Evolutionary conservation across 2,888 invertebrate species (phyloP), one percentile per base, ranked within the genome.

Genomic region (Meiosimyza platycephala): DNA sequence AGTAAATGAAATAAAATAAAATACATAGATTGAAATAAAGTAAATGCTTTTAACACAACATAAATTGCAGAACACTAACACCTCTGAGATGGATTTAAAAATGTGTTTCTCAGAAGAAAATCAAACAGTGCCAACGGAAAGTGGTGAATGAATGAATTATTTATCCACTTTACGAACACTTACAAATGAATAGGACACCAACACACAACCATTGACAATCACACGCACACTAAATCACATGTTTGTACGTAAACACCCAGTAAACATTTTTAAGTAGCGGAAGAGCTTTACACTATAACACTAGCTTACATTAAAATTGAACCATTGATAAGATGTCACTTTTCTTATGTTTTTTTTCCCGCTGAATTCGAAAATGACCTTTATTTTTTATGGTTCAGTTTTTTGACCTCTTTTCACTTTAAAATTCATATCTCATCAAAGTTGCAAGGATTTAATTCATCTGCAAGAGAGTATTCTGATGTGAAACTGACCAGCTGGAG

Each of bases 101-200:
- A 40, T 47, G 40, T 40, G 71, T 71, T 79, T 76, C 78, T 78
- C 75, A 73, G 74, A 78, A 76, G 73, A 69, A 16, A 18, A n/a
- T 83, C 83, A 82, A 83, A 80, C 79, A 82, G 79, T 78, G 80
- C 79, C 79, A 82, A 79, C 78, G 63, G 71, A 62, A 62, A 54
- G 50, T 40, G 47, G 52, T 54, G 70, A 52, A 51, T 77, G 78
- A 83, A 83, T 83, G 84, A 83, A 83, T 83, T 81, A 83, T 83
- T 84, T 84, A 83, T 84, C 77, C 79, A 81, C 79, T 76, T 76
- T 74, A 65, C 57, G 62, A 72, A 80, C 83, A 82, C 77, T 77
- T 77, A 73, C 77, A 74, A 74, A 72, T 63, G 73, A 47, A 65
- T 52, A 52, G 55, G 16, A 22, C 60, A 33, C 60, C 12, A 33